Evolutionary conservation across 2,113 vertebrate species (phyloP).

Genomic region (Bubo scandiacus): DNA sequence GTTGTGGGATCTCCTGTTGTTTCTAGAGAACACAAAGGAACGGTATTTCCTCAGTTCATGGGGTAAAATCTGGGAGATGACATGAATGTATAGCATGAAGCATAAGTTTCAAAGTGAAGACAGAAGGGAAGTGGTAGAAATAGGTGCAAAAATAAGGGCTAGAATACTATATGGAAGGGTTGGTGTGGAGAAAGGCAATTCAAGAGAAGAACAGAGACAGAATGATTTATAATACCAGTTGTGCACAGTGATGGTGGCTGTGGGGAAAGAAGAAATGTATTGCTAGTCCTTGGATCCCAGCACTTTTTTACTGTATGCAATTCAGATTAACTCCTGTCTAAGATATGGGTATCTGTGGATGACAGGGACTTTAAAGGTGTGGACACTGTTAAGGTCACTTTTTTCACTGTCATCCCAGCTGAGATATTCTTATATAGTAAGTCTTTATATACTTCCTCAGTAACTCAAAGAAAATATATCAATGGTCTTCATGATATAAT

Average conservation of each 20-base stretch:
- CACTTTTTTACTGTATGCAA: not conserved
- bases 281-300: not conserved
- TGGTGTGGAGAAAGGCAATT: not conserved
- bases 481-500: not conserved
- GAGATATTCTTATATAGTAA: not conserved
- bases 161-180: not conserved
- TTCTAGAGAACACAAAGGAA: not conserved
- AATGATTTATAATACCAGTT: not conserved
- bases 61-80: not conserved
- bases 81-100: not conserved
- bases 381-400: not conserved
- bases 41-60: not conserved
- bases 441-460: not conserved
- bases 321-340: not conserved
- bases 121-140: not conserved
- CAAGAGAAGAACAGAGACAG: not conserved
- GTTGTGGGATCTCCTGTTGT: not conserved
- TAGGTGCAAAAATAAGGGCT: not conserved
- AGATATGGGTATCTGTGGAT: not conserved
- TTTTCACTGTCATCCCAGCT: not conserved
- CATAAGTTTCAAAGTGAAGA: not conserved
- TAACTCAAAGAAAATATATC: not conserved
- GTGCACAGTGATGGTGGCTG: not conserved
- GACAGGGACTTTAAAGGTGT: not conserved
- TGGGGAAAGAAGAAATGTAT: not conserved